A percentile compares a stretch with the other conserved stretches of the same genome.
These are phyloP conservation scores for Actenoides hombroni DNA, from an alignment of 2,113 vertebrate species.

Conservation along the genomic window DNA sequence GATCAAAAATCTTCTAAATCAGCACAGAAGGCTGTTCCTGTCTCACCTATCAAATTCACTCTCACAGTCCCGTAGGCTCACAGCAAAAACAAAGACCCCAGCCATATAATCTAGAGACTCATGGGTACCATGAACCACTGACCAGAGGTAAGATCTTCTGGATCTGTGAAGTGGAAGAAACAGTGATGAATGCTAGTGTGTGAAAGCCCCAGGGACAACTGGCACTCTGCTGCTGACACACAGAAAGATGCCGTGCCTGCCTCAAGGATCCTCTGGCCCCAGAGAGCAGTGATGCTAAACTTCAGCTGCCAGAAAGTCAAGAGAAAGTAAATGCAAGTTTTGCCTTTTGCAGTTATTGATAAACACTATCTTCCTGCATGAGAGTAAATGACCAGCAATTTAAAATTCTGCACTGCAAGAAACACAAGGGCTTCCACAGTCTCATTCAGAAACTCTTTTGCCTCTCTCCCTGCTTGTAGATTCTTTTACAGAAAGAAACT, in stretches of 20 bases:
- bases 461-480: not conserved
- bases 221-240: not conserved
- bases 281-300: not conserved
- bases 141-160: not conserved
- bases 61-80: not conserved
- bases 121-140: not conserved
- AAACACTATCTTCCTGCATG: not conserved
- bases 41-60: not conserved
- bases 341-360: not conserved
- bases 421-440: not conserved
- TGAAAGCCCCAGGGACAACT: not conserved
- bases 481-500: not conserved
- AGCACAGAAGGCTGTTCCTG: not conserved
- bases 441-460: not conserved
- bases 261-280: not conserved
- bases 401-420: not conserved
- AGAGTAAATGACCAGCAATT: not conserved
- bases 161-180: not conserved
- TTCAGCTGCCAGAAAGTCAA: not conserved
- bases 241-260: not conserved
- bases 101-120: not conserved
- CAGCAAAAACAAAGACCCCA: not conserved
- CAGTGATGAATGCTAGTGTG: rapidly evolving
- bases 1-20: not conserved
- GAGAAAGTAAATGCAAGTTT: not conserved